Percentiles rank a stretch among this genome's conserved stretches.
phyloP scores from a whole-genome alignment of 2,888 invertebrate species.

The Eristalis tenax region DNA sequence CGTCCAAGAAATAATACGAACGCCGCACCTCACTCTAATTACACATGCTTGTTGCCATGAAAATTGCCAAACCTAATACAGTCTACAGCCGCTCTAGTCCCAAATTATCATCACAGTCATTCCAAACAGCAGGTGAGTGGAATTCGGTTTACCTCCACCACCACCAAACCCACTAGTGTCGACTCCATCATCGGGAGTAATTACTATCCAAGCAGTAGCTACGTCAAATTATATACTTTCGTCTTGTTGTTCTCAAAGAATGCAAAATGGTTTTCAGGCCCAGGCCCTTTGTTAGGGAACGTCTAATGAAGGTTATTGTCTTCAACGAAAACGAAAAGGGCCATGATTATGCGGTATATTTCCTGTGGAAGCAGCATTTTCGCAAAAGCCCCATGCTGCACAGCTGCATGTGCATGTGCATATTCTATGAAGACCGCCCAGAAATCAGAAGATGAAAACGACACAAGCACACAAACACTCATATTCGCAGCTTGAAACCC shows the following conservation, averaged over 20 bases:
- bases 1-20: background rate
- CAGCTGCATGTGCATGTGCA: conserved; percentile 19
- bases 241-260: conserved; percentile 19
- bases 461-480: background rate
- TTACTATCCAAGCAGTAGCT: conserved; percentile 22
- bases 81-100: background rate
- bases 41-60: conserved; percentile 14
- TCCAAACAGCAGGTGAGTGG: background rate
- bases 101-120: conserved; percentile 23
- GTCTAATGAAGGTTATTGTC: conserved; percentile 63
- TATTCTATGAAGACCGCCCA: conserved; percentile 4
- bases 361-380: conserved; percentile 56
- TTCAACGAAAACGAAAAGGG: conserved; percentile 47
- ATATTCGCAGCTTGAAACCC: background rate
- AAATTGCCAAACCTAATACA: conserved; percentile 2
- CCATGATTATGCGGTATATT: conserved; percentile 67
- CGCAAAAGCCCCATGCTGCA: conserved; percentile 11
- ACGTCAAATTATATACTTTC: conserved; percentile 42
- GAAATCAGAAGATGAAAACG: conserved; percentile 10
- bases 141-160: background rate
- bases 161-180: background rate
- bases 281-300: conserved; percentile 4
- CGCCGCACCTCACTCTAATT: conserved; percentile 5
- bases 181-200: conserved; percentile 33
- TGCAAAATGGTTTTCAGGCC: conserved; percentile 20